These are phyloP conservation scores for Urocolius indicus DNA, from an alignment of 2,113 vertebrate genomes.

Conservation along the genomic window DNA sequence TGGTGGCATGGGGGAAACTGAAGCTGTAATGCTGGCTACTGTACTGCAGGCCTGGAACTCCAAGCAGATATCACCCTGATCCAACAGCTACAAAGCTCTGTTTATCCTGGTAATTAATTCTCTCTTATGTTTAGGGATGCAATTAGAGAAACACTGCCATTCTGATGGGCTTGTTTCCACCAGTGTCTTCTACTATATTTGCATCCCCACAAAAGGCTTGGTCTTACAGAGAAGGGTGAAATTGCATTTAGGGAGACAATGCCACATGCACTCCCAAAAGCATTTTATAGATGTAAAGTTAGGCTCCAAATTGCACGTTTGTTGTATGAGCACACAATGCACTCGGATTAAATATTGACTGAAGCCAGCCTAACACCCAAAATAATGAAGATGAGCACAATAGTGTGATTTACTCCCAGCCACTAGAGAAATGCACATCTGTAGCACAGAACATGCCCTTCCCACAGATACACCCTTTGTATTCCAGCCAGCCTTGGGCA, in stretches of 20 bases:
- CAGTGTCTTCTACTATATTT: constrained; percentile 45
- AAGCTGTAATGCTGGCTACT: constrained; percentile 5
- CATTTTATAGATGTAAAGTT: constrained; percentile 57
- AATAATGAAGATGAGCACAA: constrained; percentile 66
- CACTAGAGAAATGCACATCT: constrained; percentile 51
- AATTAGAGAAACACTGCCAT: constrained; percentile 48
- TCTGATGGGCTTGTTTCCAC: constrained; percentile 52
- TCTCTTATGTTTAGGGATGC: constrained; percentile 51
- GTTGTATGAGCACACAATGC: constrained; percentile 58
- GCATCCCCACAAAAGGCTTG: constrained; percentile 36
- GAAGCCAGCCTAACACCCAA: constrained; percentile 44
- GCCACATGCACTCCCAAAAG: constrained; percentile 25
- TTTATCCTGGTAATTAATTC: constrained; percentile 67
- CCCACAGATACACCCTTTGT: constrained; percentile 55
- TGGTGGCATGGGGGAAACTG: constrained; percentile 41
- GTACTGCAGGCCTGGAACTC: constrained; percentile 49
- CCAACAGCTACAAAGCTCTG: constrained; percentile 60
- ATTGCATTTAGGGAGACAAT: constrained; percentile 66
- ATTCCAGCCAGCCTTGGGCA: constrained; percentile 47
- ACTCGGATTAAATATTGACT: constrained; percentile 60
- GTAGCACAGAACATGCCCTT: constrained; percentile 56
- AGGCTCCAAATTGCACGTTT: constrained; percentile 51
- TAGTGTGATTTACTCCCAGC: constrained; percentile 54
- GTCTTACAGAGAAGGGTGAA: constrained; percentile 52
- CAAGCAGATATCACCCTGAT: constrained; percentile 33